Evolutionary conservation across 2,888 invertebrate species (phyloP).

Genomic region (Coelogynopora nodosa): DNA sequence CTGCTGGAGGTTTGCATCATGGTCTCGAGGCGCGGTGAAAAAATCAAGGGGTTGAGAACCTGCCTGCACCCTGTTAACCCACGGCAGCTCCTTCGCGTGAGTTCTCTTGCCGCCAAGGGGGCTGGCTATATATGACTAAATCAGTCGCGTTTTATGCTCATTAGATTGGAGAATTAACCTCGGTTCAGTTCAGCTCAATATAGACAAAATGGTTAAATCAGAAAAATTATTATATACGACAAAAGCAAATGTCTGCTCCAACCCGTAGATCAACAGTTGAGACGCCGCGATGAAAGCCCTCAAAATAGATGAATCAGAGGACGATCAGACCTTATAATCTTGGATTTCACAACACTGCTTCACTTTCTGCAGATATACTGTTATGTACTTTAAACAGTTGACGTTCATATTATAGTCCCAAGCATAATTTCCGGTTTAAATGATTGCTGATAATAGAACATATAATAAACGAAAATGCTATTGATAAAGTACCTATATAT

Average conservation of each 20-base stretch:
- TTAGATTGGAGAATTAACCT: conserved; percentile 6
- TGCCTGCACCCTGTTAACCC: neutral
- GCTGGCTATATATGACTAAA: conserved; percentile 9
- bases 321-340: too few relatives aligned
- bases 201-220: neutral
- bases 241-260: neutral
- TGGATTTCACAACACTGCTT: too few relatives aligned
- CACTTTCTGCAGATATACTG: too few relatives aligned
- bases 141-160: conserved; percentile 24
- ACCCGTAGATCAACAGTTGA: neutral
- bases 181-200: conserved; percentile 13
- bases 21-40: neutral
- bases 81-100: too few relatives aligned
- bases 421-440: too few relatives aligned
- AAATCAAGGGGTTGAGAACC: neutral
- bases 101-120: too few relatives aligned
- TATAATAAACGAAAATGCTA: too few relatives aligned
- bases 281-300: neutral
- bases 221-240: neutral
- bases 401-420: too few relatives aligned
- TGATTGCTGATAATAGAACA: too few relatives aligned
- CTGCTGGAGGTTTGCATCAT: too few relatives aligned
- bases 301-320: neutral
- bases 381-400: too few relatives aligned
- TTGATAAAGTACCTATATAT: too few relatives aligned